Evolutionary conservation across 2,888 invertebrate species (phyloP).

Genomic region (Drosophila fulvimacula): DNA sequence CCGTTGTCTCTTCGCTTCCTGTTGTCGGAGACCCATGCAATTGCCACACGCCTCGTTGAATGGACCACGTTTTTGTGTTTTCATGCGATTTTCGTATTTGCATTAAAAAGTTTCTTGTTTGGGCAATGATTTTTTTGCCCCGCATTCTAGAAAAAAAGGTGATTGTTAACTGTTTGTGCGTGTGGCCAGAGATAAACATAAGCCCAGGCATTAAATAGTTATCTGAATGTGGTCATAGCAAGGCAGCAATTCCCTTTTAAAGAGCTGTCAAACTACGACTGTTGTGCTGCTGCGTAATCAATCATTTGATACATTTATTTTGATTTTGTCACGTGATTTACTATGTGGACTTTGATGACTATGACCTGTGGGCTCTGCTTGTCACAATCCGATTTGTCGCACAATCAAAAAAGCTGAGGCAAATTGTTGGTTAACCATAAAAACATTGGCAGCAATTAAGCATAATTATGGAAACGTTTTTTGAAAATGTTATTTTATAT

Average conservation of each 20-base stretch:
- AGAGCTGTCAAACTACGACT: not conserved
- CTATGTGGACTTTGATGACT: slow-evolving; percentile 16
- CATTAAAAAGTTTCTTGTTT: slow-evolving; percentile 72
- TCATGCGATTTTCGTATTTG: slow-evolving; percentile 74
- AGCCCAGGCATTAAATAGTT: slow-evolving; percentile 36
- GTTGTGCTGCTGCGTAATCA: slow-evolving; percentile 27
- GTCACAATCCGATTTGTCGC: slow-evolving; percentile 11
- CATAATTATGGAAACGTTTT: not conserved
- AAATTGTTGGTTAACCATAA: slow-evolving; percentile 5
- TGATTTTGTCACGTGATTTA: slow-evolving; percentile 28
- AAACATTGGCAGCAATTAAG: not conserved
- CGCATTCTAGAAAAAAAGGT: too few relatives aligned
- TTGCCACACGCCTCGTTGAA: slow-evolving; percentile 56
- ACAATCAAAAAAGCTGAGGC: slow-evolving; percentile 13
- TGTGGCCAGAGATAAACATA: slow-evolving; percentile 33
- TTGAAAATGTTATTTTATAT: not conserved
- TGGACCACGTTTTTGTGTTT: slow-evolving; percentile 60
- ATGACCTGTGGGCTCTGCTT: slow-evolving; percentile 8
- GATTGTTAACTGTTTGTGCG: slow-evolving; percentile 9
- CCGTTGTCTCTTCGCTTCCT: slow-evolving; percentile 43
- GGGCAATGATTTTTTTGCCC: slow-evolving; percentile 50
- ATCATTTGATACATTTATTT: slow-evolving; percentile 38
- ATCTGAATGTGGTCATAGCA: slow-evolving; percentile 26
- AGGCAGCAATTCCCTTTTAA: not conserved
- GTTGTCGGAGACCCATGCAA: slow-evolving; percentile 46